Conservation (phyloP, 2,113 vertebrate species). For the Pyxicephalus adspersus region DNA sequence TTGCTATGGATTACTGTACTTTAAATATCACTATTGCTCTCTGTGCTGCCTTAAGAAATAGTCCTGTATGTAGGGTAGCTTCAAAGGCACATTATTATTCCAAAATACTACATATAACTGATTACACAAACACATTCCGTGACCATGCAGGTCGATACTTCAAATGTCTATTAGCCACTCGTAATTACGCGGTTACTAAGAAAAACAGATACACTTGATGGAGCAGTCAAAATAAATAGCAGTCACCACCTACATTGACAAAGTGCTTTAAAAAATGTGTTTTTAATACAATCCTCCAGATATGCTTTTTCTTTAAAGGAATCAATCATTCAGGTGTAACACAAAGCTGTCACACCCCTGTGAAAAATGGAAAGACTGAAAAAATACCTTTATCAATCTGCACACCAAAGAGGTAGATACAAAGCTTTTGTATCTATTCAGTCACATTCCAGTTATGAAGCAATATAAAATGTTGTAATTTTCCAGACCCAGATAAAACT, state of each 20-base stretch:
- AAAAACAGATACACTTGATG: background rate
- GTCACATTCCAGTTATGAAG: background rate
- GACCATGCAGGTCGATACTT: too few species aligned
- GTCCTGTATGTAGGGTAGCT: too few species aligned
- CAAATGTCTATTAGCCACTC: too few species aligned
- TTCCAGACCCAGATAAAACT: background rate
- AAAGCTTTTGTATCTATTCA: background rate
- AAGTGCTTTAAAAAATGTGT: background rate
- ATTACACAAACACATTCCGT: too few species aligned
- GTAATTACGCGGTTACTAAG: too few species aligned
- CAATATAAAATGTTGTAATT: background rate
- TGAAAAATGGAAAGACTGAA: background rate
- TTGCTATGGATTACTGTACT: too few species aligned
- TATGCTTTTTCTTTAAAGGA: background rate
- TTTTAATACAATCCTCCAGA: background rate
- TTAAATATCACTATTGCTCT: too few species aligned
- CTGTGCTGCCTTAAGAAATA: too few species aligned
- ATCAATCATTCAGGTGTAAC: background rate
- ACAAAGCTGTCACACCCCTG: conserved; percentile 3
- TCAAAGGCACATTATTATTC: too few species aligned
- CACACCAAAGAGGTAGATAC: conserved; percentile 2
- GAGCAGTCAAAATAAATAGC: background rate
- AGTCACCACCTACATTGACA: background rate
- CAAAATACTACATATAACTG: too few species aligned
- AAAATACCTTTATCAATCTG: background rate